Evolutionary conservation across 2,797 vertebrate species (phyloP).

Genomic region (Neostethus bicornis): DNA sequence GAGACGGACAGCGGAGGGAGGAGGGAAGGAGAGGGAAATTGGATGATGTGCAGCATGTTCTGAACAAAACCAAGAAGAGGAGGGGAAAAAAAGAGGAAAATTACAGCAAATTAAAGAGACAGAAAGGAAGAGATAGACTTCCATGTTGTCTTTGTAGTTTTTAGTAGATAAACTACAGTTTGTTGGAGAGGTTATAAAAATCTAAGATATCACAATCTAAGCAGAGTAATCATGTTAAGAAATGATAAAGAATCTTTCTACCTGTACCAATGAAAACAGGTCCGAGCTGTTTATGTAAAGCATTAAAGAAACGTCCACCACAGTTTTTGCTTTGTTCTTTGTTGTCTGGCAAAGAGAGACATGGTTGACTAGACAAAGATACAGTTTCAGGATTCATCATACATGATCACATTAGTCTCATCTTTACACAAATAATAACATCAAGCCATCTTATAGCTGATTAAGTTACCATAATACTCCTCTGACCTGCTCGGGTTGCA

Average conservation of each 20-base stretch:
- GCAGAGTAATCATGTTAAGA: slow-evolving; percentile 9
- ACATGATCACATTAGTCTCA: slow-evolving; percentile 20
- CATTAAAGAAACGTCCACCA: slow-evolving; percentile 6
- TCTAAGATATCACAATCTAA: slow-evolving; percentile 1
- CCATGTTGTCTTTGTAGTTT: slow-evolving; percentile 6
- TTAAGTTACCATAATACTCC: slow-evolving; percentile 5
- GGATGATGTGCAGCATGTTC: slow-evolving; percentile 59
- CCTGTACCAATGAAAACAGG: slow-evolving; percentile 9
- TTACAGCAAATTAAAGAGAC: slow-evolving; percentile 22
- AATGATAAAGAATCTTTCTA: slow-evolving; percentile 6
- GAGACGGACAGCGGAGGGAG: slow-evolving; percentile 36
- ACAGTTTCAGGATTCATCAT: slow-evolving; percentile 21
- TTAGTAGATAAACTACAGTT: slow-evolving; percentile 7
- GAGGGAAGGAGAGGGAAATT: slow-evolving; percentile 52
- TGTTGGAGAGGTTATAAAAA: slow-evolving; percentile 2
- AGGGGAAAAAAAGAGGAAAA: slow-evolving; percentile 16
- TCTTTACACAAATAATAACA: slow-evolving; percentile 18
- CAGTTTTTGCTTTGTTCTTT: slow-evolving; percentile 28
- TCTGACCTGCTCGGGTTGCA: neutral
- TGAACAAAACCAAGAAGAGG: slow-evolving; percentile 41
- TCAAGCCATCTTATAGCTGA: slow-evolving; percentile 18
- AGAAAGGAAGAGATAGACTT: slow-evolving; percentile 6
- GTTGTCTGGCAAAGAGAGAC: slow-evolving; percentile 27
- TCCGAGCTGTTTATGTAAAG: slow-evolving; percentile 21
- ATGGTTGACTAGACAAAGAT: slow-evolving; percentile 14